phyloP scores from a whole-genome alignment of 2,888 invertebrate species.

The Drosophila vallismaia region DNA sequence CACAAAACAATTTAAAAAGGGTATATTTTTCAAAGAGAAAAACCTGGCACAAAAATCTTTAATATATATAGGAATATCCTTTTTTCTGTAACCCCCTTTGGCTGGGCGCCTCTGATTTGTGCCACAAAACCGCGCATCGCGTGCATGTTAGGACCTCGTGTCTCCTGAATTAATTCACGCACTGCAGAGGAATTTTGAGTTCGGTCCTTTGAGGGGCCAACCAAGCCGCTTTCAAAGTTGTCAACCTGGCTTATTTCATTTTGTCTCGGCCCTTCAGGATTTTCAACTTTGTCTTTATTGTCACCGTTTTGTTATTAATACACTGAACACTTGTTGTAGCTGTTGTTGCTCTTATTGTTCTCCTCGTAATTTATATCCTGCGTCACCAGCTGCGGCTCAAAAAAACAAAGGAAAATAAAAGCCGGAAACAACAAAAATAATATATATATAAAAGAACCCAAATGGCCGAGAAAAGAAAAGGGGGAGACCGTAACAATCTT shows the following conservation, averaged over 20 bases:
- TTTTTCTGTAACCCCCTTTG: too few relatives aligned
- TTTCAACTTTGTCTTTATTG: constrained; percentile 42
- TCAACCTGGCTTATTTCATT: constrained; percentile 76
- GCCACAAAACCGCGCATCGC: constrained; percentile 18
- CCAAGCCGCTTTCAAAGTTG: constrained; percentile 54
- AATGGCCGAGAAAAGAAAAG: constrained; percentile 25
- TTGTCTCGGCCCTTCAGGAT: constrained; percentile 32
- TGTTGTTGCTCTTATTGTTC: constrained; percentile 47
- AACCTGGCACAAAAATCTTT: too few relatives aligned
- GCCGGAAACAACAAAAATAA: neutral
- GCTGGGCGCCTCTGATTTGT: constrained; percentile 16
- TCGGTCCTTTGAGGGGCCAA: constrained; percentile 28
- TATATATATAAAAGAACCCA: constrained; percentile 14
- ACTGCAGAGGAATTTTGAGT: constrained; percentile 47
- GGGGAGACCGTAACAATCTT: constrained; percentile 54
- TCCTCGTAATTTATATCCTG: constrained; percentile 59
- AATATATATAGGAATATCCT: too few relatives aligned
- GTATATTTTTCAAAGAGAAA: too few relatives aligned
- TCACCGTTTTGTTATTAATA: constrained; percentile 55
- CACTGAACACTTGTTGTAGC: constrained; percentile 42
- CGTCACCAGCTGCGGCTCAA: constrained; percentile 43
- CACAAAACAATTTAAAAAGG: too few relatives aligned
- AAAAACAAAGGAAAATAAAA: constrained; percentile 1
- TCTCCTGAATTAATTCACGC: constrained; percentile 69
- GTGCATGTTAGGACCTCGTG: constrained; percentile 31